Conservation (phyloP, 2,113 vertebrate genomes). For the Microtus montanus region DNA sequence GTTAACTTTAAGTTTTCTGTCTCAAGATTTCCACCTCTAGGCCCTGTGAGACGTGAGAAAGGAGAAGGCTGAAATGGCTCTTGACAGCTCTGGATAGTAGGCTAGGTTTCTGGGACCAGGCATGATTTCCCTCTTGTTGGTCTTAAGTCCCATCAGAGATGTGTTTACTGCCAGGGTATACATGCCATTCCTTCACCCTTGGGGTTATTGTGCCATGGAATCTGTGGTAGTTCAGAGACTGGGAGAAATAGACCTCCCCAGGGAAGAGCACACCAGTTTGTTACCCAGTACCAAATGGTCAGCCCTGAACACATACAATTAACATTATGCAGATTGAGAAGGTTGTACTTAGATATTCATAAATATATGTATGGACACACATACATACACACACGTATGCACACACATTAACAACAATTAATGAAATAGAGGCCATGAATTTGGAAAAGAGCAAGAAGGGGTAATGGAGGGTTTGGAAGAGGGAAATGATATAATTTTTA, state of each 20-base stretch:
- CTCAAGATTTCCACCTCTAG: too few relatives aligned
- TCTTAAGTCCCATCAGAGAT: not conserved
- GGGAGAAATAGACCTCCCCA: not conserved
- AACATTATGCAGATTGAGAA: not conserved
- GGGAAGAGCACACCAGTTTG: not conserved
- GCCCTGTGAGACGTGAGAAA: too few relatives aligned
- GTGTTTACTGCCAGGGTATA: not conserved
- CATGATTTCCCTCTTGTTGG: not conserved
- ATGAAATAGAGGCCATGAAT: not conserved
- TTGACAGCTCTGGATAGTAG: too few relatives aligned
- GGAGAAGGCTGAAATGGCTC: too few relatives aligned
- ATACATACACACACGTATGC: not conserved
- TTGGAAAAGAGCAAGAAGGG: not conserved
- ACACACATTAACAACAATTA: not conserved
- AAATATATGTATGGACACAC: not conserved
- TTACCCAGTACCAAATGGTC: not conserved
- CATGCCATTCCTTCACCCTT: not conserved
- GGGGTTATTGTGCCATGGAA: not conserved
- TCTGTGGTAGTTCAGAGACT: not conserved
- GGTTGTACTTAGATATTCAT: not conserved
- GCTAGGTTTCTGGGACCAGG: not conserved
- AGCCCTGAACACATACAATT: not conserved
- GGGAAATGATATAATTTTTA: not conserved
- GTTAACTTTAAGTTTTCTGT: too few relatives aligned
- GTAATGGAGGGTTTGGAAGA: not conserved